These are phyloP conservation scores for Diarsia rubi DNA, from an alignment of 2,888 invertebrate genomes.

Conservation along the genomic window DNA sequence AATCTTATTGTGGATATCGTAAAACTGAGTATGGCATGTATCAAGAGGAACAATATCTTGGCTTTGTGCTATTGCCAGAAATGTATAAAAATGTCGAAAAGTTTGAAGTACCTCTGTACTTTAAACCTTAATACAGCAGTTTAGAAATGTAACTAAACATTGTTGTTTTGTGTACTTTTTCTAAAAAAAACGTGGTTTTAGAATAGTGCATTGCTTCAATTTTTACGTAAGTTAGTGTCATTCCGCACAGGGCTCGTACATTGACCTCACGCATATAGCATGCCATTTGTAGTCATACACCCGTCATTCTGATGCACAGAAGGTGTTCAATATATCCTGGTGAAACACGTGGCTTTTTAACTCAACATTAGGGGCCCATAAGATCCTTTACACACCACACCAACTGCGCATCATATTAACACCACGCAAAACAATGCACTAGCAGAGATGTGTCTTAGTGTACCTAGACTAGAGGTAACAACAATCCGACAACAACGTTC, in stretches of 20 bases:
- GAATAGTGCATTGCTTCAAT: too few species aligned
- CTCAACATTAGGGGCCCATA: neutral
- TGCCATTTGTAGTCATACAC: too few species aligned
- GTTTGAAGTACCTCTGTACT: too few species aligned
- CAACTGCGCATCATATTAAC: neutral
- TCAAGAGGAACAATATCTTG: neutral
- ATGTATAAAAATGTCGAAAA: neutral
- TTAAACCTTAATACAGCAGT: neutral
- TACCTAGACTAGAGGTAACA: neutral
- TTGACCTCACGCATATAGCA: too few species aligned
- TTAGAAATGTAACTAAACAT: neutral
- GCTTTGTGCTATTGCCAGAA: constrained; percentile 3
- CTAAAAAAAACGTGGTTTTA: too few species aligned
- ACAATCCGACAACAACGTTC: neutral
- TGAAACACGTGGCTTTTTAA: neutral
- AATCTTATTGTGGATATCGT: neutral
- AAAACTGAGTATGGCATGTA: neutral
- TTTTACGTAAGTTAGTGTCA: too few species aligned
- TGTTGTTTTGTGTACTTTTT: neutral
- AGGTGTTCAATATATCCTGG: neutral
- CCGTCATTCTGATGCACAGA: too few species aligned
- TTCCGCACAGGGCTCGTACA: too few species aligned
- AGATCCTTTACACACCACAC: neutral
- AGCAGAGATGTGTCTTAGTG: neutral
- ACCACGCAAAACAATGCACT: neutral